Evolutionary conservation across 2,888 invertebrate genomes (phyloP), one percentile per base, ranked within the genome.

Genomic region (Athalia rosae): DNA sequence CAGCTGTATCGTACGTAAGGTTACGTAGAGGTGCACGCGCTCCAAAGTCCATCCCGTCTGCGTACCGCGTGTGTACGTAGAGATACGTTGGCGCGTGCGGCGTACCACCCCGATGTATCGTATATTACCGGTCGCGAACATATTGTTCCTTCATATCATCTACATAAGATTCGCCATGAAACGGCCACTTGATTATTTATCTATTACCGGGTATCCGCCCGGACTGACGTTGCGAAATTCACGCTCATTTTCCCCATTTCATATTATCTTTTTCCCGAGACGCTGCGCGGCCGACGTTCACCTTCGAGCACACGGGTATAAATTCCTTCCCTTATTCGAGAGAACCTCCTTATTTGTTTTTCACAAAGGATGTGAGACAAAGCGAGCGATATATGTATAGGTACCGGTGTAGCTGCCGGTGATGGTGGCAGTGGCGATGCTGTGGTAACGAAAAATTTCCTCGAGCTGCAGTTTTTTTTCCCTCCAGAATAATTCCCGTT

Each of bases 161-260:
- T 6, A n/a, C 53, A 53, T 9, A 53, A n/a, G 53, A 11, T 11
- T 53, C 53, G 53, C 53, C 9, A 4, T 53, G 53, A 53, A 28
- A 48, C 47, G 69, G 47, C 67, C 53, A 56, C 50, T 11, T 41
- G 53, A 67, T 50, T 50, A 53, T 15, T 67, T 67, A 67, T 67
- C 53, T 53, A 50, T 15, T 15, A 53, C n/a, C 4, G 41, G 69
- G 53, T 41, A n/a, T 8, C 66, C 1, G 53, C 50, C 28, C 13
- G 4, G 15, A 5, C 11, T 9, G 50, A 7, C 9, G 13, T 43
- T 9, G 69, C 56, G 15, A 69, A 69, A 69, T 69, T 69, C 69
- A 69, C 53, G 53, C 69, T 69, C 69, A 69, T 69, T 69, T 56
- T 69, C 69, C 56, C 56, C 53, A 50, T 43, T 69, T 69, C 69